Conservation (phyloP, 2,113 vertebrate genomes). For the Lucifuga dentata region DNA sequence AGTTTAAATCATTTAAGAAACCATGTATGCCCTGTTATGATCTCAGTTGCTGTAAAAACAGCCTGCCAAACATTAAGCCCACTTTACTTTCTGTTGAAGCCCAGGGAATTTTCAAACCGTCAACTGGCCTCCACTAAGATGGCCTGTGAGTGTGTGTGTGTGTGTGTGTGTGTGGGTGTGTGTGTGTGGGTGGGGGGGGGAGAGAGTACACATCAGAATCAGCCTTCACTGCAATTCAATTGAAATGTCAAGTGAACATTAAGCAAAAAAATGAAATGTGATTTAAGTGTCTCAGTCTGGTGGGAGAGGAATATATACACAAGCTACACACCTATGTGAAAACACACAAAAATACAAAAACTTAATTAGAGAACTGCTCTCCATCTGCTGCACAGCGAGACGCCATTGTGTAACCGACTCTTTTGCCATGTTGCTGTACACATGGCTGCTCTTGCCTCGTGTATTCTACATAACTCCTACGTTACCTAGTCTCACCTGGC, state of each 20-base stretch:
- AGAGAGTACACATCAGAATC: not conserved
- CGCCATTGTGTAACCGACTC: no score
- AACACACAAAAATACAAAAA: no score
- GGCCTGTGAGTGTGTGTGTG: not conserved
- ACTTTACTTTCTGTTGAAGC: constrained; percentile 18
- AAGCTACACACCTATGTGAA: no score
- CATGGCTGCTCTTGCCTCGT: no score
- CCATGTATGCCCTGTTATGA: not conserved
- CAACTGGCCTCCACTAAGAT: constrained; percentile 1
- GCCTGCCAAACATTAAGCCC: constrained; percentile 27
- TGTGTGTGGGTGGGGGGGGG: not conserved
- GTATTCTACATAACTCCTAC: no score
- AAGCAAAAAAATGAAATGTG: constrained; percentile 21
- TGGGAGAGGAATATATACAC: not conserved
- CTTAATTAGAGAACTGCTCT: no score
- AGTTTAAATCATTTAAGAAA: constrained; percentile 14
- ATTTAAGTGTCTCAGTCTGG: constrained; percentile 20
- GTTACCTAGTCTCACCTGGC: no score
- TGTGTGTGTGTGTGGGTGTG: constrained; percentile 1
- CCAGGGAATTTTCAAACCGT: constrained; percentile 18
- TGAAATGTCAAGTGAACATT: constrained; percentile 40
- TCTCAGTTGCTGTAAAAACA: constrained; percentile 32
- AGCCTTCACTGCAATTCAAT: constrained; percentile 13
- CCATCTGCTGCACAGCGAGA: no score
- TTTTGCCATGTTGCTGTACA: no score